Base-by-base conservation (phyloP, 1,140 invertebrate species). In the Macrostomum lignano region DNA sequence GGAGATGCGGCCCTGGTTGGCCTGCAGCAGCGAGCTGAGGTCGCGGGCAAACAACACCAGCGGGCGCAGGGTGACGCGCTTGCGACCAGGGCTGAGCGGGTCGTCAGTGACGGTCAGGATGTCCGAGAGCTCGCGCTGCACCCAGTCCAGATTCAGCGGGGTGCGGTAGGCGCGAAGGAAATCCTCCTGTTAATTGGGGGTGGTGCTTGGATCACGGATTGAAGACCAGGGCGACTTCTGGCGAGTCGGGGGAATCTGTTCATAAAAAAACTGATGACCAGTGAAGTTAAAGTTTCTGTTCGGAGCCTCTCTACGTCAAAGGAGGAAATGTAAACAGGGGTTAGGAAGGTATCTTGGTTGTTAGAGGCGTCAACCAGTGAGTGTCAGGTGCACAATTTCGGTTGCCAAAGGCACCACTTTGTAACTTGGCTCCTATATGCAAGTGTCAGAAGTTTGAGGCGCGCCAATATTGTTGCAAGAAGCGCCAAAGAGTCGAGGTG, bases 11-110 rank as follows among this genome's bases (percentile, higher is more conserved):
- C 65, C 64, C 9, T 56, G 52, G 35, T 58, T 48, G 37, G 56
- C 51, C 38, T 63, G 55, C 36, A 71, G 47, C 7, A 70, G 47
- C 11, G 55, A 47, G 39, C 66, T 60, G 7, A 68, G 44, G 40
- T 69, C 58, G 29, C 64, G 57, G 1, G 65, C 65, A 34, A 70
- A 65, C 22, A 57, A 45, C 41, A 68, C 61, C 14, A 69, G 43
- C 2, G 61, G 54, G 3, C 56, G 62, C 11, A 71, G 46, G 38
- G 63, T 55, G 11, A 70, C 56, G 9, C 19, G 26, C 4, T 15
- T 15, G 19, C 26, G 14, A 28, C 26, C 19, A 28, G 26, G 19
- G 17, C 46, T 50, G 3, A 28, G 26, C 14, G 26, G 17, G 17
- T 17, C 17, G 17, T 28, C 26, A 21, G 10, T 38, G 11, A 38